Percentiles rank a stretch among this genome's conserved stretches.
Evolutionary conservation across 2,797 vertebrate species (phyloP).

Genomic region (Falco cherrug): DNA sequence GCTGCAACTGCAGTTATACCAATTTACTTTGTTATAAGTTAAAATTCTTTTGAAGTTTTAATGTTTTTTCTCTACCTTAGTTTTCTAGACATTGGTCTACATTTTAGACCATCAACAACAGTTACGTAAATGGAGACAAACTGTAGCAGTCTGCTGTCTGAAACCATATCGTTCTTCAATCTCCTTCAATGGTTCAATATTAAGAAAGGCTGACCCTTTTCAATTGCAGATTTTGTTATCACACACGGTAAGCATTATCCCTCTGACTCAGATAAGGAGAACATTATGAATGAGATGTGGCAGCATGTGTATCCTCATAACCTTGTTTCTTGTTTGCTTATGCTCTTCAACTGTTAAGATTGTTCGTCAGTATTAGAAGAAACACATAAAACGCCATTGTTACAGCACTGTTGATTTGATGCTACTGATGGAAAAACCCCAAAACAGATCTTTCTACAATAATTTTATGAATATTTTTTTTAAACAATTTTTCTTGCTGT

Average conservation of each 20-base stretch:
- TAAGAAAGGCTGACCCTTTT: neutral
- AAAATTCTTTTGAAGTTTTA: neutral
- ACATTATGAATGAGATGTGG: fast-evolving
- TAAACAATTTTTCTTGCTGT: neutral
- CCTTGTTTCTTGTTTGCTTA: neutral
- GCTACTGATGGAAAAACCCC: neutral
- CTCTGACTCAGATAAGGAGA: neutral
- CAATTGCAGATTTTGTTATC: neutral
- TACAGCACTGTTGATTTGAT: neutral
- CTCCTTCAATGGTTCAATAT: neutral
- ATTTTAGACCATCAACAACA: neutral
- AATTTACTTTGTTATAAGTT: neutral
- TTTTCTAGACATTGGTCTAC: neutral
- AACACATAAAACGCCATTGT: neutral
- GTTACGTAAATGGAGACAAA: neutral
- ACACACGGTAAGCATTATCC: neutral
- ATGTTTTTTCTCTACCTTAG: neutral
- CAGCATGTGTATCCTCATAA: neutral
- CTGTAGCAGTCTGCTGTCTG: neutral
- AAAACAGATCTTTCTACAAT: neutral
- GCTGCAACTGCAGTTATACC: neutral
- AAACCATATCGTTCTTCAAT: neutral
- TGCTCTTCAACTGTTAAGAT: neutral
- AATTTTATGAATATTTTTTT: neutral
- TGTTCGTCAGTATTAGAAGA: neutral